Evolutionary conservation across 2,888 invertebrate genomes (phyloP), one percentile per base, ranked within the genome.

Genomic region (Drosophila bunnanda): DNA sequence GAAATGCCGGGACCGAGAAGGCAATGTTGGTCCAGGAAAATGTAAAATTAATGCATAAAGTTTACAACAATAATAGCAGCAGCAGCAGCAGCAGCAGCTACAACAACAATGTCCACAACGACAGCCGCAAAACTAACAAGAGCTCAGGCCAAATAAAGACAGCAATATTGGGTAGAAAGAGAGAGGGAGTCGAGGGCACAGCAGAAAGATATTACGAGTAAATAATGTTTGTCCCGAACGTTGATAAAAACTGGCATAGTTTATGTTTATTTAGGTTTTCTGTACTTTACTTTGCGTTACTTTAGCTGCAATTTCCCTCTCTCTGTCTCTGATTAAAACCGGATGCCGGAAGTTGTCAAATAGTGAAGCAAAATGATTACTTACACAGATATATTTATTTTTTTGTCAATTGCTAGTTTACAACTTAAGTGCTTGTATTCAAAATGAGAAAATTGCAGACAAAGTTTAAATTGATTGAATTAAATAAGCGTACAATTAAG

Each of bases 41-140:
- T 89, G 85, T 87, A 84, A 89, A 89, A 89, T 88, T 89, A 89
- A 89, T 90, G 90, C 88, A 84, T 84, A 89, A 88, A 87, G 81
- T 87, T 87, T 89, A 77, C 79, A 89, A 74, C 81, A 71, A 69
- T 66, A 75, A 62, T 52, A 57, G 41, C 58, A 83, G 39, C 62
- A 62, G 58, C 54, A 58, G 17, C 53, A 54, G 36, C 50, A 57
- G 41, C 55, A 83, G 65, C 73, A 77, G 61, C 52, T 76, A 62
- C 76, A 88, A 59, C 73, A 79, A 79, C 67, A 80, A 77, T 61
- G 60, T 62, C 61, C 60, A 66, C 56, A 65, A 59, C 69, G 65
- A 61, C 58, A 55, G 62, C 43, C 57, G 55, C 59, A 59, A 67
- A 77, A 73, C 72, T 75, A 75, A 74, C 72, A 62, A 60, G 48